Percentiles rank a stretch among this genome's conserved stretches.
Conservation (phyloP, 2,113 vertebrate species). For the Apus apus region DNA sequence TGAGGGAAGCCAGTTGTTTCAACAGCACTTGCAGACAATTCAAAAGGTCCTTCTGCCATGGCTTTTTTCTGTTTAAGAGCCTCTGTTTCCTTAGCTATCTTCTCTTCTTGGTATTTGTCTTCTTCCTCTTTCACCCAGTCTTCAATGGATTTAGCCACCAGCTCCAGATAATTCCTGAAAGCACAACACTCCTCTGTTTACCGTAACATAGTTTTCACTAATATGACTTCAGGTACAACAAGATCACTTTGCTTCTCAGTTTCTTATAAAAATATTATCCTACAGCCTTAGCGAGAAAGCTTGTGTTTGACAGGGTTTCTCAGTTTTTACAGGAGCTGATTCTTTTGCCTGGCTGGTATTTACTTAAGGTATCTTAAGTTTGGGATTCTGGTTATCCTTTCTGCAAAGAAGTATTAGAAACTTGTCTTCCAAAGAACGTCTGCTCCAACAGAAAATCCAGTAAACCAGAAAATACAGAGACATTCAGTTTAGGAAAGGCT, state of each 20-base stretch:
- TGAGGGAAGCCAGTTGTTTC: background rate
- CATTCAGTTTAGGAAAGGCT: background rate
- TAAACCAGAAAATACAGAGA: background rate
- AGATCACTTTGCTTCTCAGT: background rate
- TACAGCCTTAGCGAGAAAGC: background rate
- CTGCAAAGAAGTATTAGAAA: background rate
- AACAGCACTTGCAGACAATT: background rate
- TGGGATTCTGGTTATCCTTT: background rate
- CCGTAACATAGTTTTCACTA: background rate
- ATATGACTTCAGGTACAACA: background rate
- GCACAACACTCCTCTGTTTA: background rate
- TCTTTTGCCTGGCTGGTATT: background rate
- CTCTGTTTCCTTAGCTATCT: constrained; percentile 61
- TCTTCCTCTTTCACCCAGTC: constrained; percentile 86
- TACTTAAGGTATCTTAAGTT: background rate
- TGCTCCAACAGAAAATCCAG: background rate
- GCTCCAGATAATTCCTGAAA: constrained; percentile 85
- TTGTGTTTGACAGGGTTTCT: background rate
- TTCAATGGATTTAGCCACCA: constrained; percentile 81
- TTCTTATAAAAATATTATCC: background rate
- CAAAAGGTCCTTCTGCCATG: background rate
- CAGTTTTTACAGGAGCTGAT: background rate
- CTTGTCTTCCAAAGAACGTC: background rate
- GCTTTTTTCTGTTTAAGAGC: background rate
- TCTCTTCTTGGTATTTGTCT: constrained; percentile 74